These are phyloP conservation scores for Eutrigla gurnardus DNA, from an alignment of 2,797 vertebrate genomes.

Conservation along the genomic window DNA sequence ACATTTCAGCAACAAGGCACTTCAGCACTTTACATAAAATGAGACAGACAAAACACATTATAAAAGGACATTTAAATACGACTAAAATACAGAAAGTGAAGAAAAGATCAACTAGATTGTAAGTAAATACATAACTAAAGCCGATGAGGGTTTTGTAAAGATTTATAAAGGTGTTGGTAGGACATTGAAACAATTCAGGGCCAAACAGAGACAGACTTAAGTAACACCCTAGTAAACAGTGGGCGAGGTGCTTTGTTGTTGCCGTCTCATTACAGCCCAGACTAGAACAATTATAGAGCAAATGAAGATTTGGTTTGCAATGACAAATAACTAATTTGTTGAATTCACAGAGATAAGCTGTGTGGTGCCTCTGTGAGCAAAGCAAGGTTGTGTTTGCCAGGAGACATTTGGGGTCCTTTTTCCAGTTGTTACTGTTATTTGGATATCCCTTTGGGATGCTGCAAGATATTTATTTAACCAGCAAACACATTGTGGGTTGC, in stretches of 20 bases:
- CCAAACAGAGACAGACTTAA: conserved; percentile 3
- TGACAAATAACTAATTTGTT: conserved; percentile 47
- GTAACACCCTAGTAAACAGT: conserved; percentile 4
- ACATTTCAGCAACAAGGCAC: not conserved
- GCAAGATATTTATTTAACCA: conserved; percentile 44
- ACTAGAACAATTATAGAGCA: conserved; percentile 30
- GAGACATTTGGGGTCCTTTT: conserved; percentile 34
- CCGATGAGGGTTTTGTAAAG: not conserved
- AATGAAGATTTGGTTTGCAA: conserved; percentile 29
- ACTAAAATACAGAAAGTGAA: not conserved
- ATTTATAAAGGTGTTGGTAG: not conserved
- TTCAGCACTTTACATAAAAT: not conserved
- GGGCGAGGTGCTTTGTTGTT: conserved; percentile 8
- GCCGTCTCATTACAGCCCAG: conserved; percentile 22
- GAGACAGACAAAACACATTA: not conserved
- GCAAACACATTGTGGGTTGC: conserved; percentile 21
- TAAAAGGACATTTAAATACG: not conserved
- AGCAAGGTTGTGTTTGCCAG: conserved; percentile 27
- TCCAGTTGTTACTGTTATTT: conserved; percentile 48
- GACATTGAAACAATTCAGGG: not conserved
- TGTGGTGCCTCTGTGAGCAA: conserved; percentile 1
- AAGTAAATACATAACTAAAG: conserved; percentile 9
- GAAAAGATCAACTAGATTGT: not conserved
- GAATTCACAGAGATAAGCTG: conserved; percentile 24
- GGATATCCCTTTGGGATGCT: conserved; percentile 27